phyloP scores from a whole-genome alignment of 2,113 vertebrate species.

The Balaeniceps rex region DNA sequence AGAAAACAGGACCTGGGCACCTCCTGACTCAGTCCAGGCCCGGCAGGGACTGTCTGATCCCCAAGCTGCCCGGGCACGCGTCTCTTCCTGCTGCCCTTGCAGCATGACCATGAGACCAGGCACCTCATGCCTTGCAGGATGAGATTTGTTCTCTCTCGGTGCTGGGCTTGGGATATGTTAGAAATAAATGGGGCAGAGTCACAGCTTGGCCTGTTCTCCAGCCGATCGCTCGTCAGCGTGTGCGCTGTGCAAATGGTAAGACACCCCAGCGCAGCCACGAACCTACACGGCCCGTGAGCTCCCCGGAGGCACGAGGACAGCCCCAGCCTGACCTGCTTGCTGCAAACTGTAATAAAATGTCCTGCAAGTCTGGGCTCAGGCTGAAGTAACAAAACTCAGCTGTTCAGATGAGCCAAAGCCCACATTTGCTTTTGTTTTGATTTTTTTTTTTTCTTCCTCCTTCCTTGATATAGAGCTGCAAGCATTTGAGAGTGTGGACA shows the following conservation, averaged over 20 bases:
- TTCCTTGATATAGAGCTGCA: not conserved
- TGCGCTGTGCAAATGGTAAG: not conserved
- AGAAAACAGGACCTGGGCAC: not conserved
- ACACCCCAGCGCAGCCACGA: not conserved
- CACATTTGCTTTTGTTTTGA: not conserved
- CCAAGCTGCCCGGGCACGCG: rapidly evolving
- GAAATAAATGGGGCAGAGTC: not conserved
- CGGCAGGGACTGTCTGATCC: rapidly evolving
- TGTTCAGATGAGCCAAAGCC: not conserved
- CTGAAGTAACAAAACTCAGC: not conserved
- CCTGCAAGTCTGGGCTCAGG: not conserved
- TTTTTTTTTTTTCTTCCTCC: no score
- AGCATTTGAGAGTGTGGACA: not conserved
- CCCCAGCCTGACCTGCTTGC: not conserved
- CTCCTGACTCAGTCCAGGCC: not conserved
- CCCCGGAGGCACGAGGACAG: not conserved
- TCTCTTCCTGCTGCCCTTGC: not conserved
- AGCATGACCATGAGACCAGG: rapidly evolving
- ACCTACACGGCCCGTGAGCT: not conserved
- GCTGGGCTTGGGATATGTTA: not conserved
- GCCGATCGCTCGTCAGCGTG: rapidly evolving
- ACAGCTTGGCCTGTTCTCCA: not conserved
- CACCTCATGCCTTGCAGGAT: not conserved
- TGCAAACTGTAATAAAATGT: not conserved
- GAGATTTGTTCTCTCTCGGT: not conserved